Evolutionary conservation across 2,888 invertebrate genomes (phyloP).

Genomic region (Prenolepis imparis): DNA sequence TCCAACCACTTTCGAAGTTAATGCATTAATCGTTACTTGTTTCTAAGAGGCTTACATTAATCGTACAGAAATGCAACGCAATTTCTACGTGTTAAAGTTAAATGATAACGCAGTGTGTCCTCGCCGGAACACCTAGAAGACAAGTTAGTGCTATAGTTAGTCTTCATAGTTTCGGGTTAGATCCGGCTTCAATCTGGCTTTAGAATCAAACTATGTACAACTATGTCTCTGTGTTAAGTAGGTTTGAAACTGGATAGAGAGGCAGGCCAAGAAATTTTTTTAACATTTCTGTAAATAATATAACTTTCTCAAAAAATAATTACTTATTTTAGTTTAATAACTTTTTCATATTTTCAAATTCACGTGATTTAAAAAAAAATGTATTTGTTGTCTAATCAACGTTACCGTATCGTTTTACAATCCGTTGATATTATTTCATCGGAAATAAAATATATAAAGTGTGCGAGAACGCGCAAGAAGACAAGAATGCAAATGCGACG

Average conservation of each 20-base stretch:
- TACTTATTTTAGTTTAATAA: background rate
- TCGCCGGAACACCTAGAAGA: conserved; percentile 15
- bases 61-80: background rate
- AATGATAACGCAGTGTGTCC: conserved; percentile 24
- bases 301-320: background rate
- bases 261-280: background rate
- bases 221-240: conserved; percentile 23
- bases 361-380: background rate
- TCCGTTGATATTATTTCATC: background rate
- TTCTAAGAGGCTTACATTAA: background rate
- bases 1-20: background rate
- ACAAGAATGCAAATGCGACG: conserved; percentile 18
- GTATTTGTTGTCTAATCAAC: background rate
- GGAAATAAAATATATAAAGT: background rate
- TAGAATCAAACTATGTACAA: background rate
- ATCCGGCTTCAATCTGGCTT: conserved; percentile 34
- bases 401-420: background rate
- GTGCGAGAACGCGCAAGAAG: background rate
- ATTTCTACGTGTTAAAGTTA: conserved; percentile 15
- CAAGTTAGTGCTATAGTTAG: background rate
- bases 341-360: background rate
- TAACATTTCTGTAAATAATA: background rate
- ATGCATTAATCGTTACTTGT: background rate
- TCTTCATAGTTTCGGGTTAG: conserved; percentile 38
- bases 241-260: conserved; percentile 5